Evolutionary conservation across 2,113 vertebrate species (phyloP).

Genomic region (Stegastes partitus): DNA sequence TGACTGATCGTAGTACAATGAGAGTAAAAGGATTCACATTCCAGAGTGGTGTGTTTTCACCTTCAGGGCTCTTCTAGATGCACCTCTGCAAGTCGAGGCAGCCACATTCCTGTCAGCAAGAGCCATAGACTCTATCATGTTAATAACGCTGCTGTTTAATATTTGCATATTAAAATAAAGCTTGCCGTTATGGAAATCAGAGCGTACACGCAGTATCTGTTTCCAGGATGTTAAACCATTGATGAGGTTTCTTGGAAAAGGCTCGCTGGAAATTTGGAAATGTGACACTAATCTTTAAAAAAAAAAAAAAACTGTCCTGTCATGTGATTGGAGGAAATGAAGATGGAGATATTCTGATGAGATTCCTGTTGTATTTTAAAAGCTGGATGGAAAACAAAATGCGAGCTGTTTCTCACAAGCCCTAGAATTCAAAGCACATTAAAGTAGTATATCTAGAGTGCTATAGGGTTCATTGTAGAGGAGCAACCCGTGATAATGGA

Average conservation of each 20-base stretch:
- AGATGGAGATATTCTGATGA: too few species aligned
- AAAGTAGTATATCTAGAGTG: neutral
- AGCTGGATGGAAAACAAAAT: neutral
- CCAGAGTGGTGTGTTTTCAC: neutral
- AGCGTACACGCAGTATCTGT: too few species aligned
- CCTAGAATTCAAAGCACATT: neutral
- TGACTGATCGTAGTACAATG: neutral
- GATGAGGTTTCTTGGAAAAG: too few species aligned
- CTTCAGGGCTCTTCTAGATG: conserved; percentile 7
- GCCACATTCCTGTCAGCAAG: conserved; percentile 28
- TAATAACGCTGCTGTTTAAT: neutral
- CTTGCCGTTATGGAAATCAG: too few species aligned
- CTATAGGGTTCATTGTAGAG: neutral
- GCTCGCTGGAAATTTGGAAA: too few species aligned
- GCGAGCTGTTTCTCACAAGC: neutral
- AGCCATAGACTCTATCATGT: neutral
- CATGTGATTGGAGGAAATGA: too few species aligned
- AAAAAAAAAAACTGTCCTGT: too few species aligned
- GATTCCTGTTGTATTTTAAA: neutral
- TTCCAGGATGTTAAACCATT: too few species aligned
- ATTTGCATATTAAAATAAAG: neutral
- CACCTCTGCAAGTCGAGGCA: conserved; percentile 28
- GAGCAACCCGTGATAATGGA: neutral
- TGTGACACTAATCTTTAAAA: too few species aligned
- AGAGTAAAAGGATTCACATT: conserved; percentile 16